Conservation (phyloP, 2,888 invertebrate genomes). For the Drosophila atripex region DNA sequence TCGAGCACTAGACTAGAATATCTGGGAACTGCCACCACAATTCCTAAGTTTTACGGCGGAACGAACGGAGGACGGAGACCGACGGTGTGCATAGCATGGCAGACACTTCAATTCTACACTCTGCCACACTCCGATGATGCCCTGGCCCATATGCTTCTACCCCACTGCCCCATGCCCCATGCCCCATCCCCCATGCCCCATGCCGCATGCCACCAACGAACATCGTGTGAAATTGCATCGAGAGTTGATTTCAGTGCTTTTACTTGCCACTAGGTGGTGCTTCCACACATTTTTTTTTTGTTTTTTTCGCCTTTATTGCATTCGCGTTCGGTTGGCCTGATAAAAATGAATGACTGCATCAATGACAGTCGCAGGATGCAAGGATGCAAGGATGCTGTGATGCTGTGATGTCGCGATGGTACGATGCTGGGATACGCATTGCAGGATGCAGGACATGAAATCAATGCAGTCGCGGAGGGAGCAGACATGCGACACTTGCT, state of each 20-base stretch:
- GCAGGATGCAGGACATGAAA: constrained; percentile 36
- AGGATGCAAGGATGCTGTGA: constrained; percentile 6
- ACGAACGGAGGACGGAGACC: too few relatives aligned
- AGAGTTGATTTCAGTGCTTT: constrained; percentile 35
- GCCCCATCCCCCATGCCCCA: not conserved
- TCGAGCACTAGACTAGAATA: not conserved
- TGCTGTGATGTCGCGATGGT: too few relatives aligned
- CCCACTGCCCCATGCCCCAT: too few relatives aligned
- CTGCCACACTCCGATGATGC: too few relatives aligned
- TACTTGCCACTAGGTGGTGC: not conserved
- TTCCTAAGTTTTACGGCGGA: too few relatives aligned
- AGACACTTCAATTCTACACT: too few relatives aligned
- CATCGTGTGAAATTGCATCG: constrained; percentile 45
- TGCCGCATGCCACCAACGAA: constrained; percentile 1
- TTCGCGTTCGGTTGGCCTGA: constrained; percentile 62
- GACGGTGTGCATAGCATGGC: too few relatives aligned
- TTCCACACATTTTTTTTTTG: not conserved
- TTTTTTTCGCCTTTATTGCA: constrained; percentile 61
- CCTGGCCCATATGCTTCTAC: too few relatives aligned
- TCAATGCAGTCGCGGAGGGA: constrained; percentile 29
- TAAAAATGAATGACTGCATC: constrained; percentile 74
- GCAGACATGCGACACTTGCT: constrained; percentile 63
- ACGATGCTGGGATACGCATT: constrained; percentile 1
- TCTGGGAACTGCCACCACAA: not conserved
- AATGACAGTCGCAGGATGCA: constrained; percentile 47